phyloP scores from a whole-genome alignment of 2,113 vertebrate species.

The Hypanus sabinus region DNA sequence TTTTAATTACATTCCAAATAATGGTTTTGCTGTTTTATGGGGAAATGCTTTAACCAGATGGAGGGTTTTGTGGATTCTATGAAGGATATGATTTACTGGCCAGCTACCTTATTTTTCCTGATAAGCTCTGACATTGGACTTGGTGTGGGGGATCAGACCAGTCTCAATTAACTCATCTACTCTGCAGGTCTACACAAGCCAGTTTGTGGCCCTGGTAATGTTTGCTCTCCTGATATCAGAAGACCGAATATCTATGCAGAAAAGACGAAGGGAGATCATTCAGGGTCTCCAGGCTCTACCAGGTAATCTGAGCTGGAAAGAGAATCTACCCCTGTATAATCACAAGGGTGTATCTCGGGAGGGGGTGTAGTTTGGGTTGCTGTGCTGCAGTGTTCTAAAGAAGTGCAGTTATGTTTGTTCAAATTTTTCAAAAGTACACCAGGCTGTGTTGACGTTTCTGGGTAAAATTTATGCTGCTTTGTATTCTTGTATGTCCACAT shows the following conservation, averaged over 20 bases:
- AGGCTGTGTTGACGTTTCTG: not conserved
- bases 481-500: not conserved
- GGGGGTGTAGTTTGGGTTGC: not conserved
- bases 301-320: not conserved
- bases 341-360: not conserved
- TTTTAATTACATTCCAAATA: not conserved
- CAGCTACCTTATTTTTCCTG: not conserved
- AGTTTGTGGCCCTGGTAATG: conserved; percentile 38
- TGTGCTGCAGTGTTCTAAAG: not conserved
- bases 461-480: not conserved
- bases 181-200: conserved; percentile 38
- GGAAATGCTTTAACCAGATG: conserved; percentile 2
- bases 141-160: not conserved
- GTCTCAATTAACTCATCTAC: no score
- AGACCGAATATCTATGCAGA: conserved; percentile 38
- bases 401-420: no score
- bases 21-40: not conserved
- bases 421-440: not conserved
- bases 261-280: conserved; percentile 37
- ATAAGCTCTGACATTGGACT: not conserved
- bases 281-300: conserved; percentile 29
- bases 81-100: not conserved
- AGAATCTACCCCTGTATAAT: not conserved
- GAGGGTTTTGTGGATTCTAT: no score
- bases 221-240: conserved; percentile 39